Conservation (phyloP, 2,888 invertebrate genomes). For the Lochmaea crataegi region DNA sequence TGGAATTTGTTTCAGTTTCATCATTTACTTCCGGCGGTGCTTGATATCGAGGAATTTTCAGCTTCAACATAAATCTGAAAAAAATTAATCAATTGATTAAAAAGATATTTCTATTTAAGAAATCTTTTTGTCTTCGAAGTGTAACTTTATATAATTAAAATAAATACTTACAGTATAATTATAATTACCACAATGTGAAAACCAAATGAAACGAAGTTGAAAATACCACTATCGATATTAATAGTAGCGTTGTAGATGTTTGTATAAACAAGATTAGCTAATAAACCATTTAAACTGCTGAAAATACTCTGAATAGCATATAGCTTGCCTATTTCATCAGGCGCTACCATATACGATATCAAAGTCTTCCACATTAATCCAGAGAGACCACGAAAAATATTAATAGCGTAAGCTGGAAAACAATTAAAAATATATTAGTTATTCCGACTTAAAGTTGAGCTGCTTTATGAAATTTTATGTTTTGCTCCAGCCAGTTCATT, state of each 20-base stretch:
- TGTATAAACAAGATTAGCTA: conserved; percentile 73
- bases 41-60: background rate
- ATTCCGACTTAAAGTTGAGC: no score
- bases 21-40: background rate
- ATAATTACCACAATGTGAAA: conserved; percentile 4
- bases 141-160: background rate
- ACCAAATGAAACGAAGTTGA: conserved; percentile 66
- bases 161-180: conserved; percentile 8
- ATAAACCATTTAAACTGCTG: conserved; percentile 73
- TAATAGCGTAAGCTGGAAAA: background rate
- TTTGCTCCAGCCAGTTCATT: no score
- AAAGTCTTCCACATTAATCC: conserved; percentile 71
- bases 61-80: background rate
- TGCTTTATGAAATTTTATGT: no score
- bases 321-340: conserved; percentile 71
- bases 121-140: no score
- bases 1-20: background rate
- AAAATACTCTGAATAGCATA: conserved; percentile 75
- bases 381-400: conserved; percentile 62
- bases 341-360: conserved; percentile 71
- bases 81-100: background rate
- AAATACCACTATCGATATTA: conserved; percentile 69
- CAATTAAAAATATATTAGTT: background rate
- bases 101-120: no score
- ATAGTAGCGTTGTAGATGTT: conserved; percentile 72